Conservation (phyloP, 2,888 invertebrate genomes). For the Lordiphosa andalusiaca region DNA sequence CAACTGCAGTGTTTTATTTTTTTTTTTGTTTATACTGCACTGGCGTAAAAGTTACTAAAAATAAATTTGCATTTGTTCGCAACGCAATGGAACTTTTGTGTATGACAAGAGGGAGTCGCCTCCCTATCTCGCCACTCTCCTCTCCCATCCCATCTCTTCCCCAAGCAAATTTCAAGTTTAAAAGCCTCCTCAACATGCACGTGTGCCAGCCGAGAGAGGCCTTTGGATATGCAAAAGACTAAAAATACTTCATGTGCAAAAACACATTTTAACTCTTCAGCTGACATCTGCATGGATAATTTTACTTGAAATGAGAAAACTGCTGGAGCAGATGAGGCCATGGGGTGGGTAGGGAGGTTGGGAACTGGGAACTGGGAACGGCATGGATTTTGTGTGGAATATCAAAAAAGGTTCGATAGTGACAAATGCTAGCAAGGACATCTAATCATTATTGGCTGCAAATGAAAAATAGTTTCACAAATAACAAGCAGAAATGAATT, state of each 20-base stretch:
- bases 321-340: too few species aligned
- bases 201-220: too few species aligned
- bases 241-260: constrained; percentile 11
- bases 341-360: too few species aligned
- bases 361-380: too few species aligned
- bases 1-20: constrained; percentile 40
- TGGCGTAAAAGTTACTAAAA: constrained; percentile 53
- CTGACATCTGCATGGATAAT: background rate
- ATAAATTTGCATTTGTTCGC: constrained; percentile 51
- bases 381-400: too few species aligned
- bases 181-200: constrained; percentile 2
- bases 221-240: background rate
- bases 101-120: constrained; percentile 17
- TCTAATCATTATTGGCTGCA: too few species aligned
- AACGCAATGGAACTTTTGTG: constrained; percentile 21
- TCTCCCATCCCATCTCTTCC: background rate
- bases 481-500: too few species aligned
- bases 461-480: too few species aligned
- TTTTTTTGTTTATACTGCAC: constrained; percentile 33
- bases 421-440: too few species aligned
- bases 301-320: too few species aligned
- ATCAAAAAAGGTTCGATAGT: too few species aligned
- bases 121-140: background rate
- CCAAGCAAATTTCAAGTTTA: constrained; percentile 20
- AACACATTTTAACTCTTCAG: background rate